Evolutionary conservation across 2,113 vertebrate genomes (phyloP), one percentile per base, ranked within the genome.

Genomic region (Cryptotis parvus): DNA sequence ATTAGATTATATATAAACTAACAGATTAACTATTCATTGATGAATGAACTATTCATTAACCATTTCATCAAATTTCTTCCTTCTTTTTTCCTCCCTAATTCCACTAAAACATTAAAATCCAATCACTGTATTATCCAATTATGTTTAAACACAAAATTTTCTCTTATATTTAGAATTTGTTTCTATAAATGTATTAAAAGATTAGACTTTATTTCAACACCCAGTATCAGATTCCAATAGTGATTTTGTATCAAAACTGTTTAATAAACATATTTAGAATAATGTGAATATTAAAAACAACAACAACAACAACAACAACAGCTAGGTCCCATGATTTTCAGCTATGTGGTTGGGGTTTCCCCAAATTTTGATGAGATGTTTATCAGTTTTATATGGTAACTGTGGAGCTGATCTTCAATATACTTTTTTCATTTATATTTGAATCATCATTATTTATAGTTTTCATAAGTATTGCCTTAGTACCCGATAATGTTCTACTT

Each of bases 371-470:
- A 89, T n/a, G 65, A 10, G 69, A 55, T 90, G 35, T 37, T 66
- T 89, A 83, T 31, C 68, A 78, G 24, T 33, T 77, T 58, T 22
- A 72, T 39, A 31, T 78, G 37, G 20, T 6, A 81, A 94, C 2
- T 84, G 9, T 95, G 82, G 58, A 49, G 37, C 49, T 24, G 58
- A 87, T 12, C 8, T 78, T 79, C 37, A 33, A 18, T 55, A 78
- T 84, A 70, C 52, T 90, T 83, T 94, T 83, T 94, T 72, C 31
- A 94, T 41, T 84, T 77, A 18, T 61, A 85, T 91, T 84, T 84
- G 65, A 84, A 35, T 74, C 20, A 9, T 68, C 33, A 82, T 89
- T 3, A 39, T 76, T 91, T 63, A 74, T 63, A 63, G 69, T 78
- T 89, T 82, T 80, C 76, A 77, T 49, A 87, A 85, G 22, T 43